Evolutionary conservation across 1,140 invertebrate species (phyloP), one percentile per base, ranked within the genome.

Genomic region (Mesaphorura yosii): DNA sequence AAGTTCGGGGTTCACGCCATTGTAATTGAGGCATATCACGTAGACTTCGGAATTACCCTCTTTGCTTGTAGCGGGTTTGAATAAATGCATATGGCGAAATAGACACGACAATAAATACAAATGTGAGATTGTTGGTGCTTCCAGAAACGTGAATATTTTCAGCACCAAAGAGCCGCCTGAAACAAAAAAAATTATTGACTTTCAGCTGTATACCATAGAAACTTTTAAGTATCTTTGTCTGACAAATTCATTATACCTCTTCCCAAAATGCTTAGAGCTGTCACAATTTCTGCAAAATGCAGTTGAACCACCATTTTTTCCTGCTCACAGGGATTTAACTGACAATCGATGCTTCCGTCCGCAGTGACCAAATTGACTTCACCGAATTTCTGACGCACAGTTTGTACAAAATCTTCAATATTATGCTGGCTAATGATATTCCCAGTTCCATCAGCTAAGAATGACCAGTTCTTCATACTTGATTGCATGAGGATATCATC

Each of bases 41-140:
- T 96, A 97, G 0, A 86, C 77, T 69, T 97, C 92, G 0, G 91
- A 95, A 69, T 96, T 97, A 10, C 91, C 91, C 65, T 84, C 79
- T 67, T 92, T 91, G 38, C 90, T 95, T 0, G 86, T 88, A 1
- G 77, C 81, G 6, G 92, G 92, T 68, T 97, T 97, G 60, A 81
- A 86, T 4, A 89, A 71, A 55, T 76, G 52, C 6, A 10, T 34
- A 34, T 10, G n/a, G n/a, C n/a, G 10, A 34, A 34, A 10, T 34
- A 34, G 31, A 34, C 31, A 34, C n/a, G 31, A 34, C 10, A 34
- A 34, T 34, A 95, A 67, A 66, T 86, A 94, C 23, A 95, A 65
- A 2, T 92, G 66, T 48, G 78, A 82, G 0, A 93, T 72, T 2
- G 87, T 82, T 15, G 79, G 72, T 50, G 81, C 76, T 67, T 95